phyloP scores from a whole-genome alignment of 2,113 vertebrate genomes.

The Gopherus evgoodei region DNA sequence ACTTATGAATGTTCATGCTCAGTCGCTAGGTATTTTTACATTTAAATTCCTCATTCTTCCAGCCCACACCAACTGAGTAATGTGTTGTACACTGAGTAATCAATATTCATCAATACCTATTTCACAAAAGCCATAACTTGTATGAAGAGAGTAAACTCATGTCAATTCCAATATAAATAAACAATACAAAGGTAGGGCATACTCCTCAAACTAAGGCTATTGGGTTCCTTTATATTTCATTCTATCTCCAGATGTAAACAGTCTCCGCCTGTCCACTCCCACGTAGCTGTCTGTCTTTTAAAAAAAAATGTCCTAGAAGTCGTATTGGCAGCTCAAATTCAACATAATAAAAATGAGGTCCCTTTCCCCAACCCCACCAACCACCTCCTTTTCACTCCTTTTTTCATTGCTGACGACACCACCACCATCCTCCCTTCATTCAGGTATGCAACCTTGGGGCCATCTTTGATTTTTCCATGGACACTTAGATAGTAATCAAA shows the following conservation, averaged over 20 bases:
- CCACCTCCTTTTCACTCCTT: accelerated
- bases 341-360: background rate
- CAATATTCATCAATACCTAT: background rate
- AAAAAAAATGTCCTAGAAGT: background rate
- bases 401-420: background rate
- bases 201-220: background rate
- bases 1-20: slow-evolving; percentile 48
- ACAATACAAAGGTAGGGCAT: background rate
- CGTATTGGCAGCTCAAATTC: background rate
- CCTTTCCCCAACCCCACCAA: background rate
- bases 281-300: background rate
- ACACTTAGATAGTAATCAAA: background rate
- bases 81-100: background rate
- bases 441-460: background rate
- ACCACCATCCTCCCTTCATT: background rate
- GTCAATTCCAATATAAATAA: background rate
- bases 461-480: background rate
- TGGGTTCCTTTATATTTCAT: background rate
- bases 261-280: background rate
- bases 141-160: background rate
- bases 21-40: slow-evolving; percentile 39
- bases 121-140: background rate
- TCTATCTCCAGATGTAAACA: background rate
- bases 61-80: background rate
- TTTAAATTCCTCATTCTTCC: background rate